Conservation (phyloP, 2,113 vertebrate species). For the Himantopus leucocephalus region DNA sequence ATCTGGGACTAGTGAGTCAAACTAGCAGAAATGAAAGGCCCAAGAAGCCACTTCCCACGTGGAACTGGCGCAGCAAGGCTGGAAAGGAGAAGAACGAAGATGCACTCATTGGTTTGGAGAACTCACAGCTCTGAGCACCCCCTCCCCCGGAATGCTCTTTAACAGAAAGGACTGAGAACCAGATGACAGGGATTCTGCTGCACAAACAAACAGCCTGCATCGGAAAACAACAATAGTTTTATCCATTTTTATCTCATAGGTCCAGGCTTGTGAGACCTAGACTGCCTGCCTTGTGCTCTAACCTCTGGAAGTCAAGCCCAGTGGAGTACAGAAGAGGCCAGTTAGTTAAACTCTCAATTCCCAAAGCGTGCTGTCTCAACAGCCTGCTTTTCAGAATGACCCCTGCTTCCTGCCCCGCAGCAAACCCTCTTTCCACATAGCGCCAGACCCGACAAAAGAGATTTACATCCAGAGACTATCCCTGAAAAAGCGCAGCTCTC, state of each 20-base stretch:
- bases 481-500: background rate
- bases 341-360: background rate
- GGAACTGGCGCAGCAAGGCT: background rate
- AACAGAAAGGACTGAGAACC: background rate
- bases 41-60: background rate
- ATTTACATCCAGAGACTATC: background rate
- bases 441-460: background rate
- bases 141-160: background rate
- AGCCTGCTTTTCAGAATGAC: background rate
- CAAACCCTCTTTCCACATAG: background rate
- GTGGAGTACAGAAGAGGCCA: background rate
- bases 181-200: background rate
- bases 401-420: background rate
- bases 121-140: background rate
- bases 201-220: background rate
- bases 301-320: background rate
- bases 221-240: background rate
- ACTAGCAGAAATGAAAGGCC: background rate
- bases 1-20: background rate
- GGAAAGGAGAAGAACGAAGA: background rate
- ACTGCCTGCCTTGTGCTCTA: background rate
- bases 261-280: background rate
- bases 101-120: background rate
- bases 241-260: background rate
- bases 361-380: background rate